Evolutionary conservation across 2,888 invertebrate genomes (phyloP).

Genomic region (Heliconius erato): DNA sequence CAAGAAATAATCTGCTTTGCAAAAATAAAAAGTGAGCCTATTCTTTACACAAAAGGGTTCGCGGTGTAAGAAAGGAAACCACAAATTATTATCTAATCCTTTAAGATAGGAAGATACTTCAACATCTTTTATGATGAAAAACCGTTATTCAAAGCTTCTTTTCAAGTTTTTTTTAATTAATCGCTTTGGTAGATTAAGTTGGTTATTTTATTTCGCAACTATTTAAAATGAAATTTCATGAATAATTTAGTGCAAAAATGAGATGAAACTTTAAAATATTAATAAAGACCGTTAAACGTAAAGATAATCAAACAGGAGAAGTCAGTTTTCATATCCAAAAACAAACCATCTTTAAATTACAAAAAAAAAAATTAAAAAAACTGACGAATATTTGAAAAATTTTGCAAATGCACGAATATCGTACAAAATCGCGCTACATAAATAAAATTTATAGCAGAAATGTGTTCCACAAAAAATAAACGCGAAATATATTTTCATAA

Average conservation of each 20-base stretch:
- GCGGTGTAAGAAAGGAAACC: slow-evolving; percentile 68
- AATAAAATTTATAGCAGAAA: slow-evolving; percentile 12
- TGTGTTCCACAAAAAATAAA: slow-evolving; percentile 15
- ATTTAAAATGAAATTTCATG: neutral
- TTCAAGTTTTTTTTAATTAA: slow-evolving; percentile 32
- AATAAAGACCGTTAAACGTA: neutral
- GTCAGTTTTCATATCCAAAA: neutral
- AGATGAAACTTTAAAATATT: neutral
- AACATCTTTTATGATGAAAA: slow-evolving; percentile 55
- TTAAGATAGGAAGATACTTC: slow-evolving; percentile 57
- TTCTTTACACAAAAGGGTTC: slow-evolving; percentile 62
- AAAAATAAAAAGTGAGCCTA: slow-evolving; percentile 63
- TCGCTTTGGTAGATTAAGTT: slow-evolving; percentile 8
- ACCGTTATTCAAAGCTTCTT: slow-evolving; percentile 49
- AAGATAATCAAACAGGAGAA: neutral
- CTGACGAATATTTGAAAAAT: neutral
- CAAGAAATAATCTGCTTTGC: slow-evolving; percentile 82
- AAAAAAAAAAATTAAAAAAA: neutral
- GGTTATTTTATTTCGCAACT: slow-evolving; percentile 14
- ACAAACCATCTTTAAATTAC: neutral
- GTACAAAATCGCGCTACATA: neutral
- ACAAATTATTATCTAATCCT: slow-evolving; percentile 74
- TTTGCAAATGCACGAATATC: slow-evolving; percentile 7
- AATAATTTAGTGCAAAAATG: neutral
- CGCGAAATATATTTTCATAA: slow-evolving; percentile 31